Evolutionary conservation across 2,797 vertebrate genomes (phyloP).

Genomic region (Gymnoscopelus microlampas): DNA sequence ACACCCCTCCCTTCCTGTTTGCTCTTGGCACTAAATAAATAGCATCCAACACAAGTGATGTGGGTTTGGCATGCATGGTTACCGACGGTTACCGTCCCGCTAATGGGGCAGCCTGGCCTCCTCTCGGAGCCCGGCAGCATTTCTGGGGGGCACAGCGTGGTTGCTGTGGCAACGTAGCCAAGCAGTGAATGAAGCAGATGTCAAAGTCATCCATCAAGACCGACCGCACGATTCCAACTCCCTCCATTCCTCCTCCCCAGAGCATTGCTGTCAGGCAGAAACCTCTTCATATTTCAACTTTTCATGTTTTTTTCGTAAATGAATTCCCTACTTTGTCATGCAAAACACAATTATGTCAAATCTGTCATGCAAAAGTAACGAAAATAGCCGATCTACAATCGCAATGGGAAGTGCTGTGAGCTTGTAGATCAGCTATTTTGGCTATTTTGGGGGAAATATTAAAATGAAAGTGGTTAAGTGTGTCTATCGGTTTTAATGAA

Average conservation of each 20-base stretch:
- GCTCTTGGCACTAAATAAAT: constrained; percentile 82
- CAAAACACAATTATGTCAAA: too few relatives aligned
- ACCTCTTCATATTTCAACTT: too few relatives aligned
- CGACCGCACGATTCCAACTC: constrained; percentile 60
- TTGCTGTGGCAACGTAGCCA: constrained; percentile 90
- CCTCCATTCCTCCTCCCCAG: constrained; percentile 38
- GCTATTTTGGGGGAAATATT: too few relatives aligned
- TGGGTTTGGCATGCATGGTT: constrained; percentile 81
- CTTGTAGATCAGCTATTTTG: too few relatives aligned
- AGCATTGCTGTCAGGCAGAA: too few relatives aligned
- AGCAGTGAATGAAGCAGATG: constrained; percentile 91
- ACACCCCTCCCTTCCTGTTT: constrained; percentile 23
- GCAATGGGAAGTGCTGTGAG: too few relatives aligned
- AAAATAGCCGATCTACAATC: too few relatives aligned
- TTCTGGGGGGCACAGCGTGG: constrained; percentile 83
- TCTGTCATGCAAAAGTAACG: too few relatives aligned
- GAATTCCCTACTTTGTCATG: too few relatives aligned
- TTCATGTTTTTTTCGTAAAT: too few relatives aligned
- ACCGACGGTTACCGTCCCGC: constrained; percentile 83
- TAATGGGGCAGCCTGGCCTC: constrained; percentile 83
- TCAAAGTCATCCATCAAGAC: constrained; percentile 88
- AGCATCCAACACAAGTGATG: constrained; percentile 82
- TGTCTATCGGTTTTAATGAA: too few relatives aligned
- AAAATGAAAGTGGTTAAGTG: too few relatives aligned
- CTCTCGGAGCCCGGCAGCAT: constrained; percentile 87